These are phyloP conservation scores for Aeoliscus strigatus DNA, from an alignment of 2,797 vertebrate genomes.

Conservation along the genomic window DNA sequence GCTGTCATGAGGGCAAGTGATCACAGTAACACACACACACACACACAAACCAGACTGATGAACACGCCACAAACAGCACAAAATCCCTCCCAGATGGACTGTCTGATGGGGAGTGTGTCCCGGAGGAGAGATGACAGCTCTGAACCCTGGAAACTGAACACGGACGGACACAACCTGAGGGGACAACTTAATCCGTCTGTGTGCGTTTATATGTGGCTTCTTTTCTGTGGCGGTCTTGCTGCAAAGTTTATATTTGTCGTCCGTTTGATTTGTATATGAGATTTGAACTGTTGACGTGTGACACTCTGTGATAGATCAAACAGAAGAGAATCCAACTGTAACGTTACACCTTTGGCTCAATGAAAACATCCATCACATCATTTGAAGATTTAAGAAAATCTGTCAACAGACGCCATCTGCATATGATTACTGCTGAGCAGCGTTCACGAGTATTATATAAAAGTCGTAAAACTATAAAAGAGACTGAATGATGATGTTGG, in stretches of 20 bases:
- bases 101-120: slow-evolving; percentile 17
- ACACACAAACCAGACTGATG: slow-evolving; percentile 13
- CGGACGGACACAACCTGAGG: slow-evolving; percentile 5
- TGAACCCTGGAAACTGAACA: slow-evolving; percentile 19
- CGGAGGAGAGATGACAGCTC: slow-evolving; percentile 19
- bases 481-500: slow-evolving; percentile 20
- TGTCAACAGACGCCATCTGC: slow-evolving; percentile 20
- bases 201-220: slow-evolving; percentile 5
- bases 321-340: no score
- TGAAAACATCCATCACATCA: neutral
- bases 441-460: slow-evolving; percentile 24
- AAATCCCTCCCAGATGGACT: slow-evolving; percentile 43
- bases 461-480: slow-evolving; percentile 26
- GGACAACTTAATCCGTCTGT: neutral
- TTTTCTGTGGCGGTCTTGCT: neutral
- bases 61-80: slow-evolving; percentile 21
- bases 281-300: neutral
- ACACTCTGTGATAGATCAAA: no score
- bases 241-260: neutral
- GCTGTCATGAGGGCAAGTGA: slow-evolving; percentile 22
- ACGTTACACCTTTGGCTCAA: no score
- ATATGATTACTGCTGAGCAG: slow-evolving; percentile 11
- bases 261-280: no score
- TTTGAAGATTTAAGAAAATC: slow-evolving; percentile 6
- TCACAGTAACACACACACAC: slow-evolving; percentile 9